Conservation (phyloP, 2,888 invertebrate species). For the Drosophila bunnanda region DNA sequence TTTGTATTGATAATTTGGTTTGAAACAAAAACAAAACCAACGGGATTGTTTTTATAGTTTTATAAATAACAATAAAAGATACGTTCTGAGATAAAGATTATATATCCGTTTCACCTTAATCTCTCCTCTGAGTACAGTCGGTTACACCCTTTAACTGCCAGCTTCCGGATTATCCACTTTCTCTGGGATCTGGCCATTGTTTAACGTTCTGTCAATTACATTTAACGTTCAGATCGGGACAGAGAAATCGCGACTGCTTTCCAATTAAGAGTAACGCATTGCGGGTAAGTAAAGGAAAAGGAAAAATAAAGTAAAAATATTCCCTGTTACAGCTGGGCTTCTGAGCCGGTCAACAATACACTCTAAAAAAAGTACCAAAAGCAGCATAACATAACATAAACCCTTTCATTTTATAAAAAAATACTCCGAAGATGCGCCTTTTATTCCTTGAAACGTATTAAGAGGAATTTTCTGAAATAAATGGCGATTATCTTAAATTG, state of each 20-base stretch:
- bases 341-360: conserved; percentile 26
- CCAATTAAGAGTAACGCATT: conserved; percentile 66
- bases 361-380: neutral
- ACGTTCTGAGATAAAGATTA: neutral
- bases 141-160: conserved; percentile 35
- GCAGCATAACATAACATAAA: neutral
- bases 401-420: neutral
- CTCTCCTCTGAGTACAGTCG: neutral
- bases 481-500: neutral
- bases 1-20: neutral
- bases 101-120: neutral
- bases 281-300: conserved; percentile 31
- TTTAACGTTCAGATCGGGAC: conserved; percentile 58
- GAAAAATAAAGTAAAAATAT: neutral
- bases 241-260: conserved; percentile 56
- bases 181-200: conserved; percentile 14
- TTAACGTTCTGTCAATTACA: conserved; percentile 62
- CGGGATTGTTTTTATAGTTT: neutral
- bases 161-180: conserved; percentile 27
- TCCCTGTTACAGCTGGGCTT: neutral
- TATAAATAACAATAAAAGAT: neutral
- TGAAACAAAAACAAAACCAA: neutral
- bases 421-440: accelerated
- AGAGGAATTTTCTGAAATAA: neutral
- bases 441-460: neutral